Conservation (phyloP, 2,888 invertebrate species). For the Escarpia spicata region DNA sequence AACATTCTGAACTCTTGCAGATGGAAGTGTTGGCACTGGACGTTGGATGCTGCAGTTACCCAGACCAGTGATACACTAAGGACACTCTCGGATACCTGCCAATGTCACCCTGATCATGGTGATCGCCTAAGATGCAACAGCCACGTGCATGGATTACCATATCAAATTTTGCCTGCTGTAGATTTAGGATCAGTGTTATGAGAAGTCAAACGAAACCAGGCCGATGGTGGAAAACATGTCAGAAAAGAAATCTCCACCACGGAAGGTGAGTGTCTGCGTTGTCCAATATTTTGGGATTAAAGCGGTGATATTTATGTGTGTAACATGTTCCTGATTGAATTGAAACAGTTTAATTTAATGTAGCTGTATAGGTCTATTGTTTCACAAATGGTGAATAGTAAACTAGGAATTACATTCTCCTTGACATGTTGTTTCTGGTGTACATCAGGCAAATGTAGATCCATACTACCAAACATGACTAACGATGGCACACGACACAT, state of each 20-base stretch:
- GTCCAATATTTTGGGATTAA: background rate
- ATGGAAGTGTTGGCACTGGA: background rate
- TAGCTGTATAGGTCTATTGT: background rate
- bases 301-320: background rate
- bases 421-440: background rate
- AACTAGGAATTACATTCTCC: background rate
- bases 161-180: conserved; percentile 7
- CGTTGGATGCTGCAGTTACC: background rate
- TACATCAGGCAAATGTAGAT: background rate
- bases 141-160: conserved; percentile 11
- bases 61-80: background rate
- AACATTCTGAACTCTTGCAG: background rate
- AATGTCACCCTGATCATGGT: background rate
- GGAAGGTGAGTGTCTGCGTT: background rate
- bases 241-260: conserved; percentile 16
- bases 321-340: background rate
- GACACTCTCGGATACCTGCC: conserved; percentile 10
- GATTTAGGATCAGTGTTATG: conserved; percentile 12
- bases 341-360: background rate
- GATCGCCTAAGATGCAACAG: background rate
- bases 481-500: background rate
- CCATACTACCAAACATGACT: background rate
- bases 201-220: background rate
- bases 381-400: background rate
- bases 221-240: conserved; percentile 16